A percentile compares a stretch with the other conserved stretches of the same genome.
phyloP scores from a whole-genome alignment of 1,140 invertebrate genomes.

The Atopsyche davidsoni region DNA sequence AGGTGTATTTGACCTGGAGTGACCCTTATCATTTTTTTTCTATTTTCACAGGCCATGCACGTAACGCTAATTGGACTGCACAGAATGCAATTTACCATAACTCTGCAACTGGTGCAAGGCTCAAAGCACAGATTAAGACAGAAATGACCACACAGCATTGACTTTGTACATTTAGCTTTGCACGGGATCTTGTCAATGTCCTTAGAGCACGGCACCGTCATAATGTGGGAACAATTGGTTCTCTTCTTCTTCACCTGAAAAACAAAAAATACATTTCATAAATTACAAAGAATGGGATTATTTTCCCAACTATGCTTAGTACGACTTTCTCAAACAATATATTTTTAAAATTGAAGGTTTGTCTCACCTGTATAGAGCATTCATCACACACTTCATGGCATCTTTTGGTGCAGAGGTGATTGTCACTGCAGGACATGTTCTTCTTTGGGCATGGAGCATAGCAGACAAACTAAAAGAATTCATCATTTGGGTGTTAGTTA shows the following conservation, averaged over 20 bases:
- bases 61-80: no score
- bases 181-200: conserved; percentile 16
- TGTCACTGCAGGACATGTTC: conserved; percentile 39
- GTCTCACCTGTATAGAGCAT: conserved; percentile 41
- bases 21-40: no score
- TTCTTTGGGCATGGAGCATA: conserved; percentile 40
- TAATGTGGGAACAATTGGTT: conserved; percentile 13
- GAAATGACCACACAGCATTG: conserved; percentile 19
- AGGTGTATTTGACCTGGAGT: no score
- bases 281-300: not conserved
- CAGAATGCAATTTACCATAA: no score
- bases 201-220: conserved; percentile 4
- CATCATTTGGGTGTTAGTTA: no score
- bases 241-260: conserved; percentile 20
- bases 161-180: conserved; percentile 12
- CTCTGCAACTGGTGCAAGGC: conserved; percentile 3
- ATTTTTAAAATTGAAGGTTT: not conserved
- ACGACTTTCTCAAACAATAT: not conserved
- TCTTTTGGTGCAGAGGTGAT: conserved; percentile 44
- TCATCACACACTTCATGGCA: conserved; percentile 48
- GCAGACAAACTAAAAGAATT: conserved; percentile 48
- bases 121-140: conserved; percentile 16
- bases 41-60: no score
- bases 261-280: conserved; percentile 1
- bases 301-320: no score